Evolutionary conservation across 2,888 invertebrate species (phyloP), one percentile per base, ranked within the genome.

Genomic region (Aproaerema taeniolella): DNA sequence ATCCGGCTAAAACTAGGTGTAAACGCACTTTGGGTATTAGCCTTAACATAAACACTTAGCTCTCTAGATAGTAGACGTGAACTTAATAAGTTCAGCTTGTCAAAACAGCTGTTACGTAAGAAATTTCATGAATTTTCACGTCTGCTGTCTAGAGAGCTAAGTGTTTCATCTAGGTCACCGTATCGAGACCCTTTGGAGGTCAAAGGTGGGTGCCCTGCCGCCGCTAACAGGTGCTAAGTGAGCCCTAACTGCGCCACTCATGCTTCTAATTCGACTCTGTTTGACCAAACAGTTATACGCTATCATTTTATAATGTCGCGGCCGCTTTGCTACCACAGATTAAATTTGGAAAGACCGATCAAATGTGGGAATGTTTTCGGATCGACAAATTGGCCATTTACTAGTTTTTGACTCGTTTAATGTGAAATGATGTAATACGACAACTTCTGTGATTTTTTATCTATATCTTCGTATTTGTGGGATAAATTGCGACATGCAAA

Each of bases 171-270:
- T 72, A 43, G 73, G 74, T 68, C 61, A 75, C 58, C 70, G 53
- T 68, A 72, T 67, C 70, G 53, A 53, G 61, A 58, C 49, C 60
- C 50, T 50, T 55, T 13, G 46, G 60, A 55, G 78, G 78, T 66
- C 69, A 74, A 62, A 77, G 73, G 73, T 74, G 54, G 56, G 58
- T 62, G 64, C 63, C 71, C 68, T 67, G 39, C 38, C 42, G 49
- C 45, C 47, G 64, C 72, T 79, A 81, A 80, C 61, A 54, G 59
- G 58, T 65, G 74, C 57, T 83, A 83, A 82, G 73, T 69, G 58
- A 45, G 42, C 67, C 67, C 74, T 78, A 78, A 79, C 63, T 63
- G 58, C 60, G 60, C 47, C 50, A 62, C 67, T 71, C 70, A 69
- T 62, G 61, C 56, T 58, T 59, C 73, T 75, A 73, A 80, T 76